phyloP scores from a whole-genome alignment of 1,140 invertebrate species.

The Temnothorax nylanderi region DNA sequence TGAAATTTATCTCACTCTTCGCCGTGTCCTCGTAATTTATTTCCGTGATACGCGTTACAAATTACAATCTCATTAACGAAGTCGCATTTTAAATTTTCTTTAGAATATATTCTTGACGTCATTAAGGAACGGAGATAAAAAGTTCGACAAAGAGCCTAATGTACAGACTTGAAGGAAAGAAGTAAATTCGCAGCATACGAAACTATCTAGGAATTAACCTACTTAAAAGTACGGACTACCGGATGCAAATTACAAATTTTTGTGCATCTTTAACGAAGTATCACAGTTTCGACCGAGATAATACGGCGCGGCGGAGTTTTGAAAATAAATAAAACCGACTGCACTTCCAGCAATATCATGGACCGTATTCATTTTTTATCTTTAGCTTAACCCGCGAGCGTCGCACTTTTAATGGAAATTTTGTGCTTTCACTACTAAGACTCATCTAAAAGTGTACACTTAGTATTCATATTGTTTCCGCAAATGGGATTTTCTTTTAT shows the following conservation, averaged over 20 bases:
- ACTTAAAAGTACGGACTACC: constrained; percentile 60
- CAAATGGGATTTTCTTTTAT: background rate
- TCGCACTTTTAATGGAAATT: constrained; percentile 43
- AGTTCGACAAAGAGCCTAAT: constrained; percentile 56
- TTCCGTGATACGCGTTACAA: constrained; percentile 27
- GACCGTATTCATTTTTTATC: constrained; percentile 20
- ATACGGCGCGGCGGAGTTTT: constrained; percentile 1
- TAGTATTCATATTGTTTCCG: constrained; percentile 28
- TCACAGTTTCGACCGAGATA: constrained; percentile 23
- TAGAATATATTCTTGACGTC: constrained; percentile 39
- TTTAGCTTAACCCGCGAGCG: background rate
- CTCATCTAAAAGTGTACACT: background rate
- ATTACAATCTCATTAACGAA: constrained; percentile 39
- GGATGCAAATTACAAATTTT: constrained; percentile 54
- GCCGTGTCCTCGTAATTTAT: background rate
- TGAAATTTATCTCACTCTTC: constrained; percentile 36
- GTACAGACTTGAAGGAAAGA: background rate
- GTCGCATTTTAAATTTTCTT: constrained; percentile 57
- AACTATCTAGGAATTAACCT: constrained; percentile 67
- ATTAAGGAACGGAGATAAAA: constrained; percentile 51
- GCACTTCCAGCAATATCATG: background rate
- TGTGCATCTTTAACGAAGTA: constrained; percentile 55
- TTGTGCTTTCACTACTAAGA: constrained; percentile 19
- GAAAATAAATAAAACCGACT: constrained; percentile 21
- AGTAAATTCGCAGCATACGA: background rate